A percentile compares a stretch with the other conserved stretches of the same genome.
Evolutionary conservation across 2,797 vertebrate species (phyloP).

Genomic region (Okamejei kenojei): DNA sequence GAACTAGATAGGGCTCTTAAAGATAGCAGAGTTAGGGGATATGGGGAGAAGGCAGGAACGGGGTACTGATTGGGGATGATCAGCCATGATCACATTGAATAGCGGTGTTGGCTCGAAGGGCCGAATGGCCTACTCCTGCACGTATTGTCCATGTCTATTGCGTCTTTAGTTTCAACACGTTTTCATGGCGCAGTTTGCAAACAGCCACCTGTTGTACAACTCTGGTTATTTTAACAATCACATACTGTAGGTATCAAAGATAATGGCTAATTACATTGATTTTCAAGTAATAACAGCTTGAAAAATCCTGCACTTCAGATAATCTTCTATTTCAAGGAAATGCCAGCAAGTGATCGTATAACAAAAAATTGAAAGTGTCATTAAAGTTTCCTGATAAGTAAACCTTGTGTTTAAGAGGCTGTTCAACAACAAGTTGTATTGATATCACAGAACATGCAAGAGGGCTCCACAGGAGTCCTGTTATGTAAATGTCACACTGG

Average conservation of each 20-base stretch:
- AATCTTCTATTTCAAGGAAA: constrained; percentile 1
- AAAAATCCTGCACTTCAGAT: background rate
- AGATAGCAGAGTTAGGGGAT: no score
- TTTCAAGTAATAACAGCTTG: constrained; percentile 24
- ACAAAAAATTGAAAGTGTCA: background rate
- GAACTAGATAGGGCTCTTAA: no score
- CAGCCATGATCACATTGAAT: no score
- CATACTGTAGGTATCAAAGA: background rate
- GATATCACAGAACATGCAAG: no score
- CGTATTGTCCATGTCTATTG: no score
- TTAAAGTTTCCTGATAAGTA: background rate
- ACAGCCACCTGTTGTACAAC: background rate
- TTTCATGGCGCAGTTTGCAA: background rate
- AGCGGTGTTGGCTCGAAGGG: no score
- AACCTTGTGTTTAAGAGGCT: background rate
- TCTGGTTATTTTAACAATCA: constrained; percentile 1
- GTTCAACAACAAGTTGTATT: background rate
- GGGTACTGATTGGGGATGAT: no score
- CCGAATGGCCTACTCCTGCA: no score
- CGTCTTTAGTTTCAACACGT: background rate
- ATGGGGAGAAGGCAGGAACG: no score
- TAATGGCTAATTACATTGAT: constrained; percentile 24
- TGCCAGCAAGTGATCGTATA: background rate
- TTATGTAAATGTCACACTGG: no score
- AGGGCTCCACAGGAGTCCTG: no score